Evolutionary conservation across 2,888 invertebrate genomes (phyloP), one percentile per base, ranked within the genome.

Genomic region (Sinohyriopsis cumingii): DNA sequence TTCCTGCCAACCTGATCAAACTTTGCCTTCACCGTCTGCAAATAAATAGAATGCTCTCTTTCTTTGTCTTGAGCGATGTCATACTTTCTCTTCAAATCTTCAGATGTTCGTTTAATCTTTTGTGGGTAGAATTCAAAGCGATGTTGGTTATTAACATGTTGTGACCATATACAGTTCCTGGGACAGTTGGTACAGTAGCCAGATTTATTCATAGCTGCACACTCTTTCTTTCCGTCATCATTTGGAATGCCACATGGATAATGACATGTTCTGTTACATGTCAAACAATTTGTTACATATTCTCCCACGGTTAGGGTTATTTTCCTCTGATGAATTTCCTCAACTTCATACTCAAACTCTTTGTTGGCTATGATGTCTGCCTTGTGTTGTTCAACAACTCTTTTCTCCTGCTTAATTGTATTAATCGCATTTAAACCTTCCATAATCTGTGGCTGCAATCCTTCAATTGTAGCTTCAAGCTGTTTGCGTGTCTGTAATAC

Each of bases 201-300:
- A 53, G 19, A 28, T 2, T n/a, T 28, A 22, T 67, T 63, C 74
- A 78, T 78, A 20, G 72, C 76, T 15, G 66, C 69, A 45, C 78
- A 78, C 19, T 57, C 45, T 1, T 12, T 55, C 56, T 76, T 78
- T 3, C 69, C 65, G 3, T 68, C 65, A 25, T 76, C 72, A 20
- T 75, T 68, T 54, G 74, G 57, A 60, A 69, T 63, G 1, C 7
- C 24, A 57, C 78, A 78, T 25, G 63, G 55, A 18, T 68, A 33
- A 33, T 78, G 78, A 55, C 78, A 78, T 1, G 78, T 75, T 5
- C 64, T 28, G 54, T 72, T 55, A 53, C 78, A 78, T n/a, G 33
- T 56, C 19, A 73, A 54, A 59, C 78, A 78, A 28, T 73, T 78
- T 25, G 78, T 75, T 6, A 73, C 75, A 63, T 78, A 67, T 19